Evolutionary conservation across 1,140 invertebrate genomes (phyloP), one percentile per base, ranked within the genome.

Genomic region (Oryzaephilus surinamensis): DNA sequence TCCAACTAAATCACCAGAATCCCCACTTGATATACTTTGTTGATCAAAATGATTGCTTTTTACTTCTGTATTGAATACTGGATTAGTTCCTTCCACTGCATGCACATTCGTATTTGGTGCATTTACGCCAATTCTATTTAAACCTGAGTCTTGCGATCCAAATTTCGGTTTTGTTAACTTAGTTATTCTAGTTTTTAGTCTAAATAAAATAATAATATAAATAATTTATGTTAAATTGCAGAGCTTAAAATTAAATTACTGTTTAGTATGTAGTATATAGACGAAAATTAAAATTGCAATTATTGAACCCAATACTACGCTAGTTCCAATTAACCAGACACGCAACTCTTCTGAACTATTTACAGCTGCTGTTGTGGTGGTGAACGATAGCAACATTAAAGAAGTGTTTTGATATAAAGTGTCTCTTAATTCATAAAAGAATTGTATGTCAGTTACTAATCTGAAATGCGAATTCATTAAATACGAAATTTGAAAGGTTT

Each of bases 51-150:
- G 61, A 0, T 65, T 62, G 1, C 61, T 54, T 33, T 65, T 65
- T 26, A 66, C 54, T 11, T 66, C 55, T 35, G 65, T 66, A 45
- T 74, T 72, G 64, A 68, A 71, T n/a, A 78, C 68, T 1, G 76
- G 76, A 63, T 79, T 80, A 21, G 76, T 74, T 17, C 78, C 79
- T 55, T 79, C 73, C 1, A 68, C 55, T 2, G 77, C 70, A 62
- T 79, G 74, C 48, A 73, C 68, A 63, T 82, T 83, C 18, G 77
- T 79, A 20, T 69, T 75, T 7, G 79, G 80, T 8, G 75, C 68
- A 10, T 58, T 58, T 10, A 66, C 46, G 32, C 70, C 71, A 37
- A 68, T 63, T 34, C 67, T 50, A 62, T 73, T 72, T 6, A 74
- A 48, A 32, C 66, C 70, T 0, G 74, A 74, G 12, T 74, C 70